Percentiles rank a stretch among this genome's conserved stretches.
phyloP scores from a whole-genome alignment of 2,888 invertebrate species.

The Galeruca laticollis region DNA sequence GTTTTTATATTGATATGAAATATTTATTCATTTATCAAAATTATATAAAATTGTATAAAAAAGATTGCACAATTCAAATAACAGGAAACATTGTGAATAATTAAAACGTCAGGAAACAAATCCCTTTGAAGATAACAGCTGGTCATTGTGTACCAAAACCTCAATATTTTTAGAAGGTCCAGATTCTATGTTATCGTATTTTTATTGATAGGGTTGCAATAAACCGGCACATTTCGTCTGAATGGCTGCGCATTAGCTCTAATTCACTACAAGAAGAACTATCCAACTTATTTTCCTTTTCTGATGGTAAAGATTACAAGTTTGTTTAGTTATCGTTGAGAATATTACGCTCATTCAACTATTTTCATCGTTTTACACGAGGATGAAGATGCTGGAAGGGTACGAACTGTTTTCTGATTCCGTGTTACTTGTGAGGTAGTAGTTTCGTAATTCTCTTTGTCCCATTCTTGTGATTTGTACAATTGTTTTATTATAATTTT shows the following conservation, averaged over 20 bases:
- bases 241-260: slow-evolving; percentile 51
- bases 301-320: slow-evolving; percentile 20
- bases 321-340: slow-evolving; percentile 13
- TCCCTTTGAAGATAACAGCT: no score
- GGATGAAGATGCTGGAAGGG: not conserved
- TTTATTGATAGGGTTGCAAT: slow-evolving; percentile 26
- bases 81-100: no score
- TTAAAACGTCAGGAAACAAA: no score
- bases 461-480: not conserved
- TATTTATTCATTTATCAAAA: no score
- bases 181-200: not conserved
- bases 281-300: slow-evolving; percentile 13
- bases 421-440: not conserved
- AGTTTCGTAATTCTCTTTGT: not conserved
- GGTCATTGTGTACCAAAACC: no score
- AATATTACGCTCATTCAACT: slow-evolving; percentile 9
- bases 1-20: no score
- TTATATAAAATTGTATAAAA: no score
- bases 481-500: slow-evolving; percentile 5
- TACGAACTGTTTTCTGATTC: not conserved
- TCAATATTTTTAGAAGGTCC: no score
- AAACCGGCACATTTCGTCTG: slow-evolving; percentile 40
- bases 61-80: no score
- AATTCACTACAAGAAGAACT: slow-evolving; percentile 39
- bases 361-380: not conserved